These are phyloP conservation scores for Scaptomyza caliginosa DNA, from an alignment of 2,888 invertebrate species.

Conservation along the genomic window DNA sequence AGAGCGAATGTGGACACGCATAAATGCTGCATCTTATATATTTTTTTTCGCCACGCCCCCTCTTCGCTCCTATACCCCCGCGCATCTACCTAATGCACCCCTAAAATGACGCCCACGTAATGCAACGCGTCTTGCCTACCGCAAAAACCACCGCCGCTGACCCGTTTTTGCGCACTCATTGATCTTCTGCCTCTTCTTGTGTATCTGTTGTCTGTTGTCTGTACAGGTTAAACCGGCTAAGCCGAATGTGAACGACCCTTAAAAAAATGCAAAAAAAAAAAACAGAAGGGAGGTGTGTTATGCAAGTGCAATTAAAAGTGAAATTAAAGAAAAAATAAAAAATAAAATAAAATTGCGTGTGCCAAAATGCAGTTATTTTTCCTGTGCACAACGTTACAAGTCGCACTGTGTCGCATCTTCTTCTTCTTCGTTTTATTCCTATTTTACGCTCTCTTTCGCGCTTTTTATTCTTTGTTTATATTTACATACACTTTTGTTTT, in stretches of 20 bases:
- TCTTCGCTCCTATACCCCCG: too few relatives aligned
- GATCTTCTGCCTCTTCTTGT: conserved; percentile 64
- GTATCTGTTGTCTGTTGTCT: conserved; percentile 60
- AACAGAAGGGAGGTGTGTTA: conserved; percentile 40
- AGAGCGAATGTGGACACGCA: conserved; percentile 10
- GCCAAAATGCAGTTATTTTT: conserved; percentile 9
- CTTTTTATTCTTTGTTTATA: conserved; percentile 75
- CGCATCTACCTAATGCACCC: conserved; percentile 23
- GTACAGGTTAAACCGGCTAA: conserved; percentile 69
- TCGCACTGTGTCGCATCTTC: conserved; percentile 40
- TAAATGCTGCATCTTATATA: conserved; percentile 5
- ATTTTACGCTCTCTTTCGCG: conserved; percentile 40
- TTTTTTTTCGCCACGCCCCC: not conserved
- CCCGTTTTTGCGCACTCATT: conserved; percentile 77
- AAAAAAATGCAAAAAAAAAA: conserved; percentile 21
- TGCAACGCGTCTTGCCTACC: conserved; percentile 44
- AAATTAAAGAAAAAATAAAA: conserved; percentile 7
- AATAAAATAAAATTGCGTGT: conserved; percentile 2
- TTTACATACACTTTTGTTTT: conserved; percentile 68
- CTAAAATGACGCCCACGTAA: conserved; percentile 55
- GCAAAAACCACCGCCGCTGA: conserved; percentile 60
- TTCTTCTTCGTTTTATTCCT: conserved; percentile 8
- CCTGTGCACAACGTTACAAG: conserved; percentile 18
- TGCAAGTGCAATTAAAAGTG: conserved; percentile 48
- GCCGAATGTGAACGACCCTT: conserved; percentile 62